Percentiles rank a stretch among this genome's conserved stretches.
phyloP scores from a whole-genome alignment of 1,140 invertebrate species.

The Meloidogyne floridensis region DNA sequence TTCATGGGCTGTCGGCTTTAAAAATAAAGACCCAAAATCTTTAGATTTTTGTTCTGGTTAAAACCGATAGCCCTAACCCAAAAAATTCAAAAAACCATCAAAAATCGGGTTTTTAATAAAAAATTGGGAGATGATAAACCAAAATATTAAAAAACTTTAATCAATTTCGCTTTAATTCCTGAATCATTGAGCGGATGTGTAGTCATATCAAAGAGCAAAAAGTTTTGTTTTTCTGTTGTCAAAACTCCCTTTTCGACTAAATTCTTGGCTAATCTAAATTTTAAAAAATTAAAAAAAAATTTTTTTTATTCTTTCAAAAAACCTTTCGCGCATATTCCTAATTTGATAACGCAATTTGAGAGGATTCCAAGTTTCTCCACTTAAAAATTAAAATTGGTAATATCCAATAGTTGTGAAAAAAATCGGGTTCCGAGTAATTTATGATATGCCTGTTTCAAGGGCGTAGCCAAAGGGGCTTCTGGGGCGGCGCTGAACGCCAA shows the following conservation, averaged over 20 bases:
- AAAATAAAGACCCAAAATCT: too few relatives aligned
- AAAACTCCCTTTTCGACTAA: constrained; percentile 99
- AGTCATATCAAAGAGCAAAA: constrained; percentile 99
- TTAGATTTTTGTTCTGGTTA: too few relatives aligned
- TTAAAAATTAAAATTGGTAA: constrained; percentile 11
- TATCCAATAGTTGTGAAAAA: background rate
- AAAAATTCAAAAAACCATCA: too few relatives aligned
- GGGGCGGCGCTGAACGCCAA: too few relatives aligned
- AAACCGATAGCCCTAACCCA: too few relatives aligned
- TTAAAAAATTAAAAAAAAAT: background rate
- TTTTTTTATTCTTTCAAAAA: background rate
- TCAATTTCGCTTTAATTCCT: constrained; percentile 89
- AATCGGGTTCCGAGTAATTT: too few relatives aligned
- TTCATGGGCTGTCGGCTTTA: too few relatives aligned
- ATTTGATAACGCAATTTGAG: constrained; percentile 95
- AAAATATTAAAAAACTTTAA: constrained; percentile 79
- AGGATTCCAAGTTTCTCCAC: constrained; percentile 98
- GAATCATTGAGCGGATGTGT: constrained; percentile 97
- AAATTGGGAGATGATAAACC: background rate
- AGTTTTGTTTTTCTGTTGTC: constrained; percentile 99
- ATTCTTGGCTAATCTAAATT: constrained; percentile 88
- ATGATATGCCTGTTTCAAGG: too few relatives aligned
- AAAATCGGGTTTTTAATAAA: background rate
- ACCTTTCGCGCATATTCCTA: constrained; percentile 90
- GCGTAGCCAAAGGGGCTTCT: too few relatives aligned